Conservation (phyloP, 2,797 vertebrate species). For the Acomys russatus region DNA sequence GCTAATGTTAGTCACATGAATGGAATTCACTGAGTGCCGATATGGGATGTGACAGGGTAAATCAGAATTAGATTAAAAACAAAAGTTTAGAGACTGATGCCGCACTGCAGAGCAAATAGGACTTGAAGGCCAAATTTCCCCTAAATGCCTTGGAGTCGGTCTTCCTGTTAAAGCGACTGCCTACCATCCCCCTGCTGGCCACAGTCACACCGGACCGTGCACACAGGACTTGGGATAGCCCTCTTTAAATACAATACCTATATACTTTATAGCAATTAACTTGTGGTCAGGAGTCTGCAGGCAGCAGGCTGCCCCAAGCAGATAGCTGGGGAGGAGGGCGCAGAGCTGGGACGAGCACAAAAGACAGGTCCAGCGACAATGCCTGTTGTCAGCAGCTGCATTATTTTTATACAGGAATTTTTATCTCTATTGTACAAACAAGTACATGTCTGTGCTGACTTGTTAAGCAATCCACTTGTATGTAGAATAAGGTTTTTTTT, state of each 20-base stretch:
- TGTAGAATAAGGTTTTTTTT: conserved; percentile 91
- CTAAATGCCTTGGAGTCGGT: conserved; percentile 84
- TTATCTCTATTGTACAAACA: conserved; percentile 93
- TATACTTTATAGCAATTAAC: conserved; percentile 90
- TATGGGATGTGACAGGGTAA: conserved; percentile 85
- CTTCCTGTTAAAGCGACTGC: conserved; percentile 68
- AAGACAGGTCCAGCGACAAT: conserved; percentile 89
- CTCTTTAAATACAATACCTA: conserved; percentile 79
- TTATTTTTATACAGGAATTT: conserved; percentile 93
- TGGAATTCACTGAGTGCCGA: conserved; percentile 79
- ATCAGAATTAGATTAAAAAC: conserved; percentile 85
- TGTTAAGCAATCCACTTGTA: conserved; percentile 93
- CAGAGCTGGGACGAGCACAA: conserved; percentile 87
- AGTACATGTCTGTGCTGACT: conserved; percentile 92
- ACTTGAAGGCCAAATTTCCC: conserved; percentile 85
- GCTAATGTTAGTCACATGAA: conserved; percentile 79
- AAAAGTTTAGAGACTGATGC: conserved; percentile 87
- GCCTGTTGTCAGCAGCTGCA: conserved; percentile 91
- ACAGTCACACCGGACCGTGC: conserved; percentile 65
- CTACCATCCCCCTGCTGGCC: conserved; percentile 49
- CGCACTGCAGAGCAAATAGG: conserved; percentile 80
- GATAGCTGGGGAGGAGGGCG: conserved; percentile 88
- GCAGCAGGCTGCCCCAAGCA: conserved; percentile 89
- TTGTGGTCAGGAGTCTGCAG: conserved; percentile 89
- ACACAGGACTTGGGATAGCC: conserved; percentile 69